phyloP scores from a whole-genome alignment of 2,888 invertebrate species.

The Cephus pulcher region DNA sequence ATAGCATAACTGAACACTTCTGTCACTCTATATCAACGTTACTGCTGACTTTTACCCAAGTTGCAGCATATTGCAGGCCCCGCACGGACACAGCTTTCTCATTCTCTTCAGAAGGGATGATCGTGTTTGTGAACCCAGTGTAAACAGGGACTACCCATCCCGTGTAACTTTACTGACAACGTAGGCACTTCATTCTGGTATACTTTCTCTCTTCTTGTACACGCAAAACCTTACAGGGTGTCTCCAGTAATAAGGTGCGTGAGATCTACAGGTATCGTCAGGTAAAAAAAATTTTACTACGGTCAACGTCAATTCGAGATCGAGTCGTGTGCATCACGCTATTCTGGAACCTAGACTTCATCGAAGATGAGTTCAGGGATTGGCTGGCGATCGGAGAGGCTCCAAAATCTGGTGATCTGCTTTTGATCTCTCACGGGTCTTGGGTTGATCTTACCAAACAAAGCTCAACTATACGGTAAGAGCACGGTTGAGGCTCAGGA shows the following conservation, averaged over 20 bases:
- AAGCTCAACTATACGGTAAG: neutral
- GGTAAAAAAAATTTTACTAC: neutral
- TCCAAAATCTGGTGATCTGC: neutral
- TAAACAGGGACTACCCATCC: neutral
- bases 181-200: neutral
- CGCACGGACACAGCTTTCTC: neutral
- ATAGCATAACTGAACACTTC: neutral
- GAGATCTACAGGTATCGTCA: neutral
- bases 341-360: neutral
- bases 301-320: neutral
- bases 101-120: neutral
- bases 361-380: neutral
- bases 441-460: neutral
- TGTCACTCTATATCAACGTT: neutral
- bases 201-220: neutral
- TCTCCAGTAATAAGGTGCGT: neutral
- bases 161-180: neutral
- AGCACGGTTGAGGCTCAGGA: neutral
- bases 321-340: neutral
- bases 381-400: neutral
- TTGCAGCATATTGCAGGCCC: neutral
- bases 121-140: neutral
- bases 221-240: neutral
- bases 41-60: neutral
- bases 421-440: neutral